A percentile compares a stretch with the other conserved stretches of the same genome.
phyloP scores from a whole-genome alignment of 2,888 invertebrate genomes.

The Thalpophila matura region DNA sequence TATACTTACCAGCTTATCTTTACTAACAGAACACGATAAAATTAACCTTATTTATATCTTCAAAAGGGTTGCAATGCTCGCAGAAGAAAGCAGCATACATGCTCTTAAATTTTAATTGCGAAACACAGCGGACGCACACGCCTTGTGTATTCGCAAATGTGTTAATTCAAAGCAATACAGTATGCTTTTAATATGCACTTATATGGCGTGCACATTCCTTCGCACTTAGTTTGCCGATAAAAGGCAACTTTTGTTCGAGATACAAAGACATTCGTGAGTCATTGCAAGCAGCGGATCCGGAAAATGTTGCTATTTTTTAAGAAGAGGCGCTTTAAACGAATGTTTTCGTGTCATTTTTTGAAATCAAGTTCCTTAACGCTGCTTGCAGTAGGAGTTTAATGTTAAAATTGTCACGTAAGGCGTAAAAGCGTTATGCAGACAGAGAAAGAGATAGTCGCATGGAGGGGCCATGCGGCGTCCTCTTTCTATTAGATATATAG shows the following conservation, averaged over 20 bases:
- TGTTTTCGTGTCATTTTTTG: too few species aligned
- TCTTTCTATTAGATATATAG: too few species aligned
- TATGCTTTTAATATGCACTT: slow-evolving; percentile 76
- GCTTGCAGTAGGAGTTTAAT: too few species aligned
- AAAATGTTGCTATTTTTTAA: slow-evolving; percentile 28
- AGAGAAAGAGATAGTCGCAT: too few species aligned
- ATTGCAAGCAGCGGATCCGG: slow-evolving; percentile 30
- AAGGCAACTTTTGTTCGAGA: slow-evolving; percentile 49
- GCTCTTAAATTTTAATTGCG: slow-evolving; percentile 84
- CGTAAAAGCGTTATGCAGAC: too few species aligned
- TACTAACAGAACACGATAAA: slow-evolving; percentile 49
- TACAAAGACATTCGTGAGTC: slow-evolving; percentile 47
- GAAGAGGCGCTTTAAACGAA: slow-evolving; percentile 25
- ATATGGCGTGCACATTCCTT: slow-evolving; percentile 82
- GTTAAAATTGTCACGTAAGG: too few species aligned
- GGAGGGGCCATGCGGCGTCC: too few species aligned
- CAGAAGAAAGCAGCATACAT: slow-evolving; percentile 60
- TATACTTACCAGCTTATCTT: slow-evolving; percentile 65
- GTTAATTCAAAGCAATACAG: slow-evolving; percentile 83
- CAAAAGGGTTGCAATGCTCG: slow-evolving; percentile 54
- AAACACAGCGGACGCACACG: slow-evolving; percentile 75
- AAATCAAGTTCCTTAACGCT: too few species aligned
- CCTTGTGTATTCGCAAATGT: slow-evolving; percentile 81
- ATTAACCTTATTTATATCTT: slow-evolving; percentile 56
- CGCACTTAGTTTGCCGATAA: slow-evolving; percentile 63